Base-by-base conservation (phyloP, 2,888 invertebrate species). In the Choreutis nemorana region DNA sequence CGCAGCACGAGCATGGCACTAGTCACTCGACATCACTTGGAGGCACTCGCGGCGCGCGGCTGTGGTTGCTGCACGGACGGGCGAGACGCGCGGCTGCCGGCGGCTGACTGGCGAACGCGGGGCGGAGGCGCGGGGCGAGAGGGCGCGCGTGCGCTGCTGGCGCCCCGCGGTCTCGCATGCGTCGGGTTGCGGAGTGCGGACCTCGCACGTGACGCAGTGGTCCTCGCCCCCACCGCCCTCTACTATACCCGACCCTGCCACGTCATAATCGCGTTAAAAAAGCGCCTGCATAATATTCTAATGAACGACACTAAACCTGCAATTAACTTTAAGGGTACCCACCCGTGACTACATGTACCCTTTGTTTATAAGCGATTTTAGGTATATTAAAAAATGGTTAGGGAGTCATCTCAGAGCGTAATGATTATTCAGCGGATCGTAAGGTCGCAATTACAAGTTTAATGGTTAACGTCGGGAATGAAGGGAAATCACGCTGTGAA, bases 201-300 rank as follows among this genome's bases (percentile, higher is more conserved):
- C 63, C 65, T 67, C 60, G 72, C 77, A 77, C 75, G 77, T 78
- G 77, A 77, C 77, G 78, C 78, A 75, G 64, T 75, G 73, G 75
- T 71, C 72, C 72, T 66, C 73, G 56, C 71, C 66, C 61, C 64
- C 64, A 61, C 55, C 59, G 55, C 62, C 59, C 70, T 67, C 71
- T 64, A n/a, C n/a, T n/a, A n/a, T 60, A 40, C 44, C 45, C 58
- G 55, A 66, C 67, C 67, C 70, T 65, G 66, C 70, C 56, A 70
- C 67, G 66, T 70, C 71, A 71, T 75, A 73, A 75, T 73, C 68
- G 62, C 57, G 67, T 75, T 75, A 71, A 72, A 75, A 73, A 72
- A 67, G 55, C 67, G 63, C 66, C 66, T 71, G 71, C 67, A 71
- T 68, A n/a, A n/a, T n/a, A 65, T 73, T 62, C 66, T 73, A 72